Evolutionary conservation across 2,113 vertebrate species (phyloP).

Genomic region (Callocephalon fimbriatum): DNA sequence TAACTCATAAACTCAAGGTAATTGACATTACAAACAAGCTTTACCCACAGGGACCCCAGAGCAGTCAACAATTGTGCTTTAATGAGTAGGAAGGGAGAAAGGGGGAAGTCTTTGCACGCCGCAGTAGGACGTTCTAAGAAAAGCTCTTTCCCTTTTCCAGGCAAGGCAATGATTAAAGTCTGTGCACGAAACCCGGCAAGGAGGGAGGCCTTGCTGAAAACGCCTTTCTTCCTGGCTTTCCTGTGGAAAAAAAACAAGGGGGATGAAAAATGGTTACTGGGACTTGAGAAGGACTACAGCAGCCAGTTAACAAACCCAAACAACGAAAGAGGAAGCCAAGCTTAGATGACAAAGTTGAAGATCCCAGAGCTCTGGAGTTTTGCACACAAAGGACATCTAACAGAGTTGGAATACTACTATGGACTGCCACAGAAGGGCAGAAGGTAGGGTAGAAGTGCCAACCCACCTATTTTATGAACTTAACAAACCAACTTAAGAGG

Average conservation of each 20-base stretch:
- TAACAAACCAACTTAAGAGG: background rate
- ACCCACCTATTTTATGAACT: background rate
- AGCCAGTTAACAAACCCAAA: constrained; percentile 27
- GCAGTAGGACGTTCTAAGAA: constrained; percentile 56
- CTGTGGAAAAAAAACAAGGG: constrained; percentile 41
- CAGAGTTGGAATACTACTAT: background rate
- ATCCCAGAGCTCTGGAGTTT: background rate
- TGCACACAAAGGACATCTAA: background rate
- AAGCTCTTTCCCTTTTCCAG: constrained; percentile 69
- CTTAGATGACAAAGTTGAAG: background rate
- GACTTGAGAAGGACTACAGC: background rate
- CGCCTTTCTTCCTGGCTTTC: constrained; percentile 52
- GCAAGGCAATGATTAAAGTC: constrained; percentile 64
- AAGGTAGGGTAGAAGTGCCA: background rate
- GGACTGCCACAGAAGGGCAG: background rate
- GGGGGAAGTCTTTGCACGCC: constrained; percentile 35
- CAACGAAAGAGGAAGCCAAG: constrained; percentile 30
- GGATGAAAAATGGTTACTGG: constrained; percentile 20
- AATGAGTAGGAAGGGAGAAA: constrained; percentile 62
- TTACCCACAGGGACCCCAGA: constrained; percentile 58
- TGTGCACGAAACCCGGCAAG: background rate
- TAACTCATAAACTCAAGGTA: constrained; percentile 63
- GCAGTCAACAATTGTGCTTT: constrained; percentile 64
- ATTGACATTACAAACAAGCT: constrained; percentile 58
- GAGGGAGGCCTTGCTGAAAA: constrained; percentile 47